phyloP scores from a whole-genome alignment of 2,888 invertebrate species.

The Ormyrus rosae region DNA sequence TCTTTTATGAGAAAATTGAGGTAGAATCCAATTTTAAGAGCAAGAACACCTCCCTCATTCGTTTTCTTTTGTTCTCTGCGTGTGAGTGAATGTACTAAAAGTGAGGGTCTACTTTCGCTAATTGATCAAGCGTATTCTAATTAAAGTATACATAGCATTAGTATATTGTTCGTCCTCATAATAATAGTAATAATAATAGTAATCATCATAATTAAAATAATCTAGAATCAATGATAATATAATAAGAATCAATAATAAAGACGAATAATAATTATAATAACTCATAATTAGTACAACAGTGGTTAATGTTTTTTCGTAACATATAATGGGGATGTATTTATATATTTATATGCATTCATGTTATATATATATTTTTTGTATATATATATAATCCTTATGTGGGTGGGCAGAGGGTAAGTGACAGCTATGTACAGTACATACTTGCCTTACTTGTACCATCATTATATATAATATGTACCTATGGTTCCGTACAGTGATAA shows the following conservation, averaged over 20 bases:
- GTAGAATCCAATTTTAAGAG: conserved; percentile 72
- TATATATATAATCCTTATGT: conserved; percentile 63
- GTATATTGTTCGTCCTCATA: conserved; percentile 66
- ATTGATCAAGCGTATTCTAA: conserved; percentile 68
- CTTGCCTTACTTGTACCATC: conserved; percentile 74
- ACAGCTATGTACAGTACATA: conserved; percentile 75
- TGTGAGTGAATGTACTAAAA: conserved; percentile 66
- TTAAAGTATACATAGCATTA: conserved; percentile 71
- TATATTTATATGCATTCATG: conserved; percentile 59
- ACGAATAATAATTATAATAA: conserved; percentile 61
- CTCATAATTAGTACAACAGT: conserved; percentile 73
- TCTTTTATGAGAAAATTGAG: conserved; percentile 68
- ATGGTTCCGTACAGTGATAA: conserved; percentile 67
- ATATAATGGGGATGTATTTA: conserved; percentile 60
- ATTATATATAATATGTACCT: conserved; percentile 66
- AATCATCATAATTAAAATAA: conserved; percentile 60
- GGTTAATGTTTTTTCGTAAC: conserved; percentile 69
- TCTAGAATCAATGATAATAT: conserved; percentile 57
- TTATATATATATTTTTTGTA: conserved; percentile 58
- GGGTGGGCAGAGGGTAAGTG: conserved; percentile 69
- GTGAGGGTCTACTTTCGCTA: conserved; percentile 73
- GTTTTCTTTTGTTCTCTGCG: conserved; percentile 49
- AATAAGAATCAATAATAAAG: conserved; percentile 56
- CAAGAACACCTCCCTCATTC: conserved; percentile 56
- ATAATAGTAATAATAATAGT: conserved; percentile 61